A percentile compares a stretch with the other conserved stretches of the same genome.
Conservation (phyloP, 1,140 invertebrate species). For the Zaprionus davidi region DNA sequence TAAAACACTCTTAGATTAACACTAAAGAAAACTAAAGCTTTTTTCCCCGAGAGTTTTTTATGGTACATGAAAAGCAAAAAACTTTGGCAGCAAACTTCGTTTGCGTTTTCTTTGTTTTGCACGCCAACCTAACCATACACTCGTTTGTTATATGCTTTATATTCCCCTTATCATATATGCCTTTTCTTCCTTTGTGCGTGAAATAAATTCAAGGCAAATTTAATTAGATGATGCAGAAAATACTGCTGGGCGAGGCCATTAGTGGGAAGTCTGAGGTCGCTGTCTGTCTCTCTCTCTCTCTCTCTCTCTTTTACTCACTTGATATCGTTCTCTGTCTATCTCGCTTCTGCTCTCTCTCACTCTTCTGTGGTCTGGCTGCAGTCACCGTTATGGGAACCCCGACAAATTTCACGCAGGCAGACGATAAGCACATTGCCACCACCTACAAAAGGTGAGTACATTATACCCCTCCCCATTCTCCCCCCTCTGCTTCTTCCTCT, state of each 20-base stretch:
- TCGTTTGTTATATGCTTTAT: background rate
- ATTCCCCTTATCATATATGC: background rate
- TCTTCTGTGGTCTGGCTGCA: conserved; percentile 22
- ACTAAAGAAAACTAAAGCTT: background rate
- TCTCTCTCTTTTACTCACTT: background rate
- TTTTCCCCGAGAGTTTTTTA: no score
- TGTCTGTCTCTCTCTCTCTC: background rate
- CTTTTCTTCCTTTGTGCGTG: background rate
- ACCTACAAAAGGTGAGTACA: conserved; percentile 73
- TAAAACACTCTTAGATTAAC: background rate
- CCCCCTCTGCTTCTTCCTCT: no score
- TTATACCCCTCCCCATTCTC: background rate
- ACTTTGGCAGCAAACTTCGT: background rate
- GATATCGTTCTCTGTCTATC: background rate
- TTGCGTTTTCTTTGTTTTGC: background rate
- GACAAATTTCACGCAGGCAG: conserved; percentile 71
- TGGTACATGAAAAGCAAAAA: background rate
- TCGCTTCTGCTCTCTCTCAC: background rate
- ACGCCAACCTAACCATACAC: background rate
- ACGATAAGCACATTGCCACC: conserved; percentile 71
- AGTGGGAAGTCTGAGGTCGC: background rate
- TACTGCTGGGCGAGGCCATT: background rate
- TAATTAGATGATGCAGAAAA: conserved; percentile 38
- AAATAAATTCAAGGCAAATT: conserved; percentile 13
- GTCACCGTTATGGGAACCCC: conserved; percentile 80